phyloP scores from a whole-genome alignment of 1,140 invertebrate genomes.

The Drosophila aff. region DNA sequence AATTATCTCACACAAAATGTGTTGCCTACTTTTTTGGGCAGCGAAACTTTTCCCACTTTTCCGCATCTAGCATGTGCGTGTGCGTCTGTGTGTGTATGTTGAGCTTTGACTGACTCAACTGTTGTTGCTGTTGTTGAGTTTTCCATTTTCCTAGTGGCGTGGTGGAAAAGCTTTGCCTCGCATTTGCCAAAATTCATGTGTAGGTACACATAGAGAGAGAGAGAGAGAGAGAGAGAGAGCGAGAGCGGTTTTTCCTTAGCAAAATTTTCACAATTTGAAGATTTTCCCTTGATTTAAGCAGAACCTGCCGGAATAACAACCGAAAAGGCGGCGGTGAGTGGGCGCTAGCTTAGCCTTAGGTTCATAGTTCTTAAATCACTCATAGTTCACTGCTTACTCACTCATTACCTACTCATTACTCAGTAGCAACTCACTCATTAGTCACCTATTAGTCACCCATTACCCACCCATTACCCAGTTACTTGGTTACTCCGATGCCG shows the following conservation, averaged over 20 bases:
- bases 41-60: constrained; percentile 17
- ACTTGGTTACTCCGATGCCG: constrained; percentile 11
- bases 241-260: constrained; percentile 3
- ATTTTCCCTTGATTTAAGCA: constrained; percentile 12
- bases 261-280: constrained; percentile 6
- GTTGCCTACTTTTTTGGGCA: constrained; percentile 20
- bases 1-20: background rate
- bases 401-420: background rate
- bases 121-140: constrained; percentile 20
- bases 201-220: constrained; percentile 60
- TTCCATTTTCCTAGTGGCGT: constrained; percentile 20
- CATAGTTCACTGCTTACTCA: background rate
- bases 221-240: background rate
- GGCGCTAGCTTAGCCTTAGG: constrained; percentile 3
- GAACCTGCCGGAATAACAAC: constrained; percentile 10
- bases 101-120: constrained; percentile 59
- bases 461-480: background rate
- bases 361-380: background rate
- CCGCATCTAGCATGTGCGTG: background rate
- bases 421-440: background rate
- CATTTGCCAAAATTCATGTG: constrained; percentile 62
- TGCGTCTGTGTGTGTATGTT: background rate
- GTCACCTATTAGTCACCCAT: background rate
- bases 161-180: constrained; percentile 55
- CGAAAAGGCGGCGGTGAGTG: constrained; percentile 31